Percentiles rank a stretch among this genome's conserved stretches.
phyloP scores from a whole-genome alignment of 1,140 invertebrate species.

The Rhopalosiphum padi region DNA sequence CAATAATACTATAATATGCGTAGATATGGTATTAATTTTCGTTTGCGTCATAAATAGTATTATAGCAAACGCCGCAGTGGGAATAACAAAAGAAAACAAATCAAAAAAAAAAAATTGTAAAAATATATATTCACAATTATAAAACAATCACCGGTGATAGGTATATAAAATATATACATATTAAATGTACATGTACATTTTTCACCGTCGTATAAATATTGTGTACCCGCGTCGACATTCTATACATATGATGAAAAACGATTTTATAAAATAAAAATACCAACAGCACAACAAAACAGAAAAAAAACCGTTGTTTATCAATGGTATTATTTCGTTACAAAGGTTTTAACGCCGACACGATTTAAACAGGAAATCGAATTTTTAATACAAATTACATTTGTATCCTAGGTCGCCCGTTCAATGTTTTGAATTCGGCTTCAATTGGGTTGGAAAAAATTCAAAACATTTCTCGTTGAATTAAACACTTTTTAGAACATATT shows the following conservation, averaged over 20 bases:
- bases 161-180: background rate
- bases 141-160: background rate
- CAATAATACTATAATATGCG: too few relatives aligned
- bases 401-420: background rate
- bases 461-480: constrained; percentile 3
- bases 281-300: background rate
- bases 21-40: background rate
- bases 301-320: background rate
- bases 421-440: background rate
- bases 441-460: background rate
- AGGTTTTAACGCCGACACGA: background rate
- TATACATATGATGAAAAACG: background rate
- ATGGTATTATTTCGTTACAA: constrained; percentile 5
- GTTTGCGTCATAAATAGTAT: background rate
- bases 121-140: background rate
- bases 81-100: background rate
- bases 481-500: background rate
- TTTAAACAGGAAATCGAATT: background rate
- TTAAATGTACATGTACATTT: background rate
- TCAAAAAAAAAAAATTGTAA: background rate
- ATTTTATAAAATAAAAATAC: background rate
- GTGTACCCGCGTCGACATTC: background rate
- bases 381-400: background rate
- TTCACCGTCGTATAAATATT: background rate
- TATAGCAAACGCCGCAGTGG: background rate